Base-by-base conservation (phyloP, 35 echinoderm and acorn worm species). In the Strongylocentrotus purpuratus region DNA sequence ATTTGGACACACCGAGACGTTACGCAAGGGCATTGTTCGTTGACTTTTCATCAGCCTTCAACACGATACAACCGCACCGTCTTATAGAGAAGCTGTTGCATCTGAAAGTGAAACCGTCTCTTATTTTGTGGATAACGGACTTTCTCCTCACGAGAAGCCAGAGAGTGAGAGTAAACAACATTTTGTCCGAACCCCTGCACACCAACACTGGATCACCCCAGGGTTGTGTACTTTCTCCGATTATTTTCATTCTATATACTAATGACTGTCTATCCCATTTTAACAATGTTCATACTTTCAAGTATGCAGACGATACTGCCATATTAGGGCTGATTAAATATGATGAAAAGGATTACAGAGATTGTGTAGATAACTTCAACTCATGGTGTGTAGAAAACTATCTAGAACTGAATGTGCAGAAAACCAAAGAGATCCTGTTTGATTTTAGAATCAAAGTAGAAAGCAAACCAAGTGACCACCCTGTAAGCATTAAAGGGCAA, bases 221-320 rank as follows among this genome's bases (percentile, higher is more conserved):
- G 22, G 78, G 94, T 25, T 86, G 94, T 94, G 65, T 94, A 8
- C 94, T 86, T n/a, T 94, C 71, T 33, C 33, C 65, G 0, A 85
- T 33, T 45, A 7, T 94, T 31, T 86, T 94, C 78, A 47, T 94
- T 33, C 94, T 94, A 41, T 86, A 86, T 86, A 47, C 78, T 1
- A 86, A 94, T 86, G 94, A 15, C 20, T 86, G 65, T 7, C 8
- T 78, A 18, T 87, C 94, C 13, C 25, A 50, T 58, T 31, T 33
- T 50, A 48, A 94, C 33, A 94, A 61, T 61, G 93, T 94, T 31
- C 32, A 50, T 58, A 61, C 58, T 70, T 35, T 94, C 6, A 94
- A 94, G 58, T 94, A 70, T 33, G 93, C 93, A 61, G 93, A 94
- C 32, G 55, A 85, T 45, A 94, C 61, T 41, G 58, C 11, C 48